Conservation (phyloP, 2,797 vertebrate species). For the Xenops minutus region DNA sequence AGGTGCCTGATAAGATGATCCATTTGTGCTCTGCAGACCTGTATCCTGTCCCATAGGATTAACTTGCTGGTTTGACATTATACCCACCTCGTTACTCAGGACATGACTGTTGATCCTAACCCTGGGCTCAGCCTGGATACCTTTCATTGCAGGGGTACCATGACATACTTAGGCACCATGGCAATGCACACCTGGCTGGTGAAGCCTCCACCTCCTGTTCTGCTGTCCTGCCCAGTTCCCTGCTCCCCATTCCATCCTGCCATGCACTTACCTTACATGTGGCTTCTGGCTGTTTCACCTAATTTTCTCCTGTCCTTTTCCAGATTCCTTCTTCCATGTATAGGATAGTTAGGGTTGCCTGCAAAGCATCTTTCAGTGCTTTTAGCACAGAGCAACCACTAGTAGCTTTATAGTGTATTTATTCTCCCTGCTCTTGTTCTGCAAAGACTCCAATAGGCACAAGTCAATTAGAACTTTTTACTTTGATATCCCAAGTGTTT, state of each 20-base stretch:
- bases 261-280: not conserved
- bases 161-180: fast-evolving
- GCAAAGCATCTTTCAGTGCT: not conserved
- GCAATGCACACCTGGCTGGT: not conserved
- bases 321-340: not conserved
- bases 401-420: not conserved
- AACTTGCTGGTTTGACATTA: not conserved
- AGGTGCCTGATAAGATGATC: not conserved
- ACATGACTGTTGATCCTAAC: not conserved
- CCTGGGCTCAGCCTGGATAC: not conserved
- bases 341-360: not conserved
- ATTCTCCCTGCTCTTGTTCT: not conserved
- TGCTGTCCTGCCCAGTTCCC: not conserved
- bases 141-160: not conserved
- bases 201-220: not conserved
- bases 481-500: not conserved
- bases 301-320: not conserved
- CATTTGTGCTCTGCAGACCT: not conserved
- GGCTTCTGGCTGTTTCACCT: not conserved
- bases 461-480: not conserved
- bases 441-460: not conserved
- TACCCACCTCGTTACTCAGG: fast-evolving
- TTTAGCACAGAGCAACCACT: not conserved
- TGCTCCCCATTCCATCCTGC: not conserved
- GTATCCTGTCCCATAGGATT: not conserved